Conservation (phyloP, 2,888 invertebrate species). For the Elmis aenea region DNA sequence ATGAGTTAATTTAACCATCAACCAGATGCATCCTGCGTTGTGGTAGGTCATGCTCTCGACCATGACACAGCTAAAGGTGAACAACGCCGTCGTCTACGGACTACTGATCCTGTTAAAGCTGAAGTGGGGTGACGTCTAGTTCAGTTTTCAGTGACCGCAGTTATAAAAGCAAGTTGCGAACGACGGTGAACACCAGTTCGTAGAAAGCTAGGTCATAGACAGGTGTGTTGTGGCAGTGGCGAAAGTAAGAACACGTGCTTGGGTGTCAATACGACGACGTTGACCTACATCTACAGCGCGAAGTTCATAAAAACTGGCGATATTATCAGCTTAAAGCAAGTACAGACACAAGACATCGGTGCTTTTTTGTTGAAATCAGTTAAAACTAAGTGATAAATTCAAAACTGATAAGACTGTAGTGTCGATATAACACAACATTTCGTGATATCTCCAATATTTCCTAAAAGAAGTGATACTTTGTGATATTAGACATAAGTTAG, state of each 20-base stretch:
- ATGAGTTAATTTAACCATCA: no score
- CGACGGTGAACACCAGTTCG: slow-evolving; percentile 32
- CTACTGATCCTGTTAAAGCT: slow-evolving; percentile 20
- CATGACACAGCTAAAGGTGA: slow-evolving; percentile 37
- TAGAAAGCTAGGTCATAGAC: slow-evolving; percentile 44
- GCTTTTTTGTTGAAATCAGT: slow-evolving; percentile 5
- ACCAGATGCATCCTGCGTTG: no score
- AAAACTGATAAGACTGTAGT: no score
- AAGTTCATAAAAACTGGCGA: no score
- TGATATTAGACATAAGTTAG: slow-evolving; percentile 40
- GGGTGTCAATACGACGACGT: no score
- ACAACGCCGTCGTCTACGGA: slow-evolving; percentile 15
- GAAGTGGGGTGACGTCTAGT: slow-evolving; percentile 11
- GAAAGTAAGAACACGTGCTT: slow-evolving; percentile 25
- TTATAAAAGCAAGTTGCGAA: slow-evolving; percentile 26
- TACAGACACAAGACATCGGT: no score
- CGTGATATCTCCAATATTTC: background rate
- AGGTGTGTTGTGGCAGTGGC: slow-evolving; percentile 45
- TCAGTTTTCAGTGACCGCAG: slow-evolving; percentile 14
- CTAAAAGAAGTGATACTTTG: slow-evolving; percentile 18
- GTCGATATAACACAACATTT: no score
- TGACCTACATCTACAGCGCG: no score
- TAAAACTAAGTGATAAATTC: background rate
- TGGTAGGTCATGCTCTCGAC: slow-evolving; percentile 40
- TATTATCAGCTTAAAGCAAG: no score